Base-by-base conservation (phyloP, 2,797 vertebrate genomes). In the Hipposideros larvatus region DNA sequence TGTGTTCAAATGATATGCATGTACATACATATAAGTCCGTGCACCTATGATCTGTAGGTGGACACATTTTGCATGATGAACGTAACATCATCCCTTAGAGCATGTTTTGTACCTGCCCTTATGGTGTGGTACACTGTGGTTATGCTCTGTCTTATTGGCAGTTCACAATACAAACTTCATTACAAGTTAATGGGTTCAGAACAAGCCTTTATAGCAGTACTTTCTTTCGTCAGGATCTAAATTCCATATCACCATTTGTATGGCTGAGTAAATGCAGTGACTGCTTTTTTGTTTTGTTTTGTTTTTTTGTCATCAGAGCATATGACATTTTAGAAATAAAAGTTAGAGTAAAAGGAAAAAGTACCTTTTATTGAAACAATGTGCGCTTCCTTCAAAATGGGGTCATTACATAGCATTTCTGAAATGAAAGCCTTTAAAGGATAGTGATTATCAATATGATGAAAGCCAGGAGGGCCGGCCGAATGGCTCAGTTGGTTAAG, bases 11-110 rank as follows among this genome's bases (percentile, higher is more conserved):
- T 68, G 63, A 78, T 84, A 77, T 92, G 18, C 55, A 70, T 63
- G 61, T 66, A 51, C 79, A 86, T 94, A 84, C 55, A 51, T 73
- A 57, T 48, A 57, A 90, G 28, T 46, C 66, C 75, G 28, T 74
- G 14, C 66, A 92, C 46, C 86, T 65, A 87, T 59, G 43, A 94
- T 87, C 26, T 61, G 94, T 43, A 92, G 85, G 71, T 94, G 31
- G 46, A 78, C 46, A 71, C 43, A 77, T 63, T 93, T 85, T 31
- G 7, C 48, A 80, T 95, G 55, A 93, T 92, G 26, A 94, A 86
- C 78, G 53, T 75, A 46, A 55, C 65, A 85, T 63, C 85, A 79
- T 79, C 18, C 46, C n/a, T 63, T 41, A 65, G 34, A 86, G 75
- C 24, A 74, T 31, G 65, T 66, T 96, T 91, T 31, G 4, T n/a